These are phyloP conservation scores for Neosilurus mollespiculum DNA, from an alignment of 2,797 vertebrate genomes.

Conservation along the genomic window DNA sequence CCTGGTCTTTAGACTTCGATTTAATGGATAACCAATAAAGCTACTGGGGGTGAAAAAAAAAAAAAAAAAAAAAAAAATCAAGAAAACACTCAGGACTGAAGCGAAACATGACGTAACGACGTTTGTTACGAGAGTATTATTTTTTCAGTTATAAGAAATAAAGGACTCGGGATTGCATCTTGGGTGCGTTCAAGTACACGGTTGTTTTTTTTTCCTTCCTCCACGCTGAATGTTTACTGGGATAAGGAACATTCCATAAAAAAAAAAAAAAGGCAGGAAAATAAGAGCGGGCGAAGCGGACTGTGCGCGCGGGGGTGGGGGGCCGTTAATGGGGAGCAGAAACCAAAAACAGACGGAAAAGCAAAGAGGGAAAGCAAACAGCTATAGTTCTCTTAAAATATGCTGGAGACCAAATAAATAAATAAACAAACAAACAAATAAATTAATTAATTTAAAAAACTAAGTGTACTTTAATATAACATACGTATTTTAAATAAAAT, in stretches of 20 bases:
- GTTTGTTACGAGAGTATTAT: neutral
- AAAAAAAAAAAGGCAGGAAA: slow-evolving; percentile 33
- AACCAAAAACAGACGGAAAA: slow-evolving; percentile 54
- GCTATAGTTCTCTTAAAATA: neutral
- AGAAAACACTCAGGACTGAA: neutral
- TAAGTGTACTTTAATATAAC: too few relatives aligned
- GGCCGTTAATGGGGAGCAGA: slow-evolving; percentile 49
- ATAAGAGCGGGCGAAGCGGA: slow-evolving; percentile 31
- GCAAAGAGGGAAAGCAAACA: slow-evolving; percentile 8
- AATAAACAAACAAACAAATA: neutral
- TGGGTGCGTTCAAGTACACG: neutral
- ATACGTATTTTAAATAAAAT: too few relatives aligned
- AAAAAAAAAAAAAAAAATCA: neutral
- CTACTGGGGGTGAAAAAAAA: slow-evolving; percentile 38
- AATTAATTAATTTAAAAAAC: neutral
- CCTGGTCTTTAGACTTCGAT: slow-evolving; percentile 62
- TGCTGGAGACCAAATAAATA: neutral
- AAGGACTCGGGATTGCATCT: neutral
- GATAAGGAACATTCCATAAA: slow-evolving; percentile 53
- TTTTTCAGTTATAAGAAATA: neutral
- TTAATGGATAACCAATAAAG: slow-evolving; percentile 61
- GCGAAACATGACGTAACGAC: slow-evolving; percentile 19
- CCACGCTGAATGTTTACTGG: slow-evolving; percentile 36
- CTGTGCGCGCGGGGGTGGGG: slow-evolving; percentile 43
- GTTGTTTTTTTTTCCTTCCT: neutral